phyloP scores from a whole-genome alignment of 2,888 invertebrate species.

The Cosmopolites sordidus region DNA sequence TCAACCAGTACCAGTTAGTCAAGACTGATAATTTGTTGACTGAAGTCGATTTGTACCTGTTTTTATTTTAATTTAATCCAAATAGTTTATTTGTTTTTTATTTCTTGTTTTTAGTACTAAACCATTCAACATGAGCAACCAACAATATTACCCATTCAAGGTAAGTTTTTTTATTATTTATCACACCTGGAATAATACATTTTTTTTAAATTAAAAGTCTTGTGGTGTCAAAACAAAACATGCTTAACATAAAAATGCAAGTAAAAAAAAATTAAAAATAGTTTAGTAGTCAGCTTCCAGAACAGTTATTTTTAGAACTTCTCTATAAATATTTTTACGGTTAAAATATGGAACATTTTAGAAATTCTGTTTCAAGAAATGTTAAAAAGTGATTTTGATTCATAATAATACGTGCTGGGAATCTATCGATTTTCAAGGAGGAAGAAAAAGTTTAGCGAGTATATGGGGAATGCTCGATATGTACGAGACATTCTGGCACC shows the following conservation, averaged over 20 bases:
- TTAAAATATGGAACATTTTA: no score
- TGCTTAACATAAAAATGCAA: no score
- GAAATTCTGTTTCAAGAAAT: no score
- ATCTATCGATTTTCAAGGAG: no score
- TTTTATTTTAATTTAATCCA: conserved; percentile 21
- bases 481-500: conserved; percentile 4
- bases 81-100: conserved; percentile 17
- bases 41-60: conserved; percentile 29
- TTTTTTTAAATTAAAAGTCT: no score
- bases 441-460: neutral
- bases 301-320: no score
- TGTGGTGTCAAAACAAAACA: no score
- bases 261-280: no score
- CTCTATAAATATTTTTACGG: no score
- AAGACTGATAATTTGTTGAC: conserved; percentile 20
- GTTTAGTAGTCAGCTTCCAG: no score
- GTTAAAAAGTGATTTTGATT: no score
- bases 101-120: conserved; percentile 33
- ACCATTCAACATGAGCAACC: conserved; percentile 51
- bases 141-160: conserved; percentile 84
- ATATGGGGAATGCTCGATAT: conserved; percentile 2
- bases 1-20: conserved; percentile 12
- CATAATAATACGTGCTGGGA: no score
- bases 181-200: neutral
- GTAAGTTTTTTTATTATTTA: conserved; percentile 52